Percentiles rank a stretch among this genome's conserved stretches.
Conservation (phyloP, 1,140 invertebrate genomes). For the Dysdera silvatica region DNA sequence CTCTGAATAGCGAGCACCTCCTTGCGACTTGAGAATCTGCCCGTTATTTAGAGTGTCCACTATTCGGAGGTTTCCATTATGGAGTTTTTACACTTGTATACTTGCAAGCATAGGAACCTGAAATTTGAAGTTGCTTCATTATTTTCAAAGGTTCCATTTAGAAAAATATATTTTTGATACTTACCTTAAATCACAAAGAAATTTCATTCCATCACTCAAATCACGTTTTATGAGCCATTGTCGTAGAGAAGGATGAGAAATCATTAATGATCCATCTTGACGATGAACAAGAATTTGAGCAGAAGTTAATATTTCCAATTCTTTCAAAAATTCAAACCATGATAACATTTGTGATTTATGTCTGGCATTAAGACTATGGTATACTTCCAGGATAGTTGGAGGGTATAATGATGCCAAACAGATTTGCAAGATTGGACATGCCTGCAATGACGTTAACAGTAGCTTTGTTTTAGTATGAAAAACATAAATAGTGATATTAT, state of each 20-base stretch:
- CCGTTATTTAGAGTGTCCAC: not conserved
- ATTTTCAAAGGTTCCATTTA: too few species aligned
- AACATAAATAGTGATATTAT: not conserved
- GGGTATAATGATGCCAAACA: conserved; percentile 6
- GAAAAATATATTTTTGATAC: not conserved
- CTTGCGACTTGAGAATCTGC: not conserved
- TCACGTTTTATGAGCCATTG: conserved; percentile 87
- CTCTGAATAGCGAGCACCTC: not conserved
- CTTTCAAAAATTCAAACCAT: conserved; percentile 78
- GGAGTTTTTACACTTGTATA: not conserved
- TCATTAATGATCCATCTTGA: conserved; percentile 87
- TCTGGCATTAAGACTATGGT: not conserved
- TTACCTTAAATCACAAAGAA: conserved; percentile 5
- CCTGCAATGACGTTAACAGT: not conserved
- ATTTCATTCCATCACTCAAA: conserved; percentile 52
- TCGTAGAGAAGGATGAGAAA: conserved; percentile 90
- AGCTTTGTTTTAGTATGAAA: not conserved
- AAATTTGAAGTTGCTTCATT: not conserved
- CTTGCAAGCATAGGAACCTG: not conserved
- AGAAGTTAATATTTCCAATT: conserved; percentile 61
- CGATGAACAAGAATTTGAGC: conserved; percentile 79
- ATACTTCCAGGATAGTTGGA: conserved; percentile 4
- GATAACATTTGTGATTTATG: conserved; percentile 52
- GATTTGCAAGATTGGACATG: conserved; percentile 3
- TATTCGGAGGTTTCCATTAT: not conserved